A percentile compares a stretch with the other conserved stretches of the same genome.
phyloP scores from a whole-genome alignment of 1,140 invertebrate genomes.

The Paraescarpia echinospica region DNA sequence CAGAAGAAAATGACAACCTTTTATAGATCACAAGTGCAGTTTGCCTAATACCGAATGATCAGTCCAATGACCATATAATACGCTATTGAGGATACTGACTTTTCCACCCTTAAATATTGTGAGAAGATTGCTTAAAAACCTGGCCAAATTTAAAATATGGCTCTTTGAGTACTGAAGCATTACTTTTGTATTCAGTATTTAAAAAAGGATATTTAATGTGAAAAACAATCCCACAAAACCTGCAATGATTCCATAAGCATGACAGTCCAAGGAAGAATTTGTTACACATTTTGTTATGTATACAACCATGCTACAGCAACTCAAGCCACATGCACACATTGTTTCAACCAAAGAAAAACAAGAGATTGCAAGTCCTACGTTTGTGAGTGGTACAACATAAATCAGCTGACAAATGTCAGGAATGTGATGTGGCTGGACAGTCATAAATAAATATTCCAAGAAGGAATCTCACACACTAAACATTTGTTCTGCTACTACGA shows the following conservation, averaged over 20 bases:
- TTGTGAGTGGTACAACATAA: background rate
- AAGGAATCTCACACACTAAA: background rate
- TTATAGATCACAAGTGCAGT: background rate
- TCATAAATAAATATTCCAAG: background rate
- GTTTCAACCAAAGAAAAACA: background rate
- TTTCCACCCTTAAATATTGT: background rate
- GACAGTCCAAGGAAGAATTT: background rate
- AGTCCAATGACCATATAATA: background rate
- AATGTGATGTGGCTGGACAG: background rate
- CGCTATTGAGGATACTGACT: background rate
- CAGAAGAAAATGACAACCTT: background rate
- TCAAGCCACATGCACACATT: too few relatives aligned
- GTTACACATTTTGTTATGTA: too few relatives aligned
- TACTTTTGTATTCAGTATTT: background rate
- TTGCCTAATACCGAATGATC: background rate
- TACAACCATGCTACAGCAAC: too few relatives aligned
- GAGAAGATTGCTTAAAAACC: background rate
- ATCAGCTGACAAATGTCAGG: background rate
- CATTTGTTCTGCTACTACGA: too few relatives aligned
- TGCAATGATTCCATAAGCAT: background rate
- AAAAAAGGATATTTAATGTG: background rate
- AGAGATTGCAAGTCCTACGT: background rate
- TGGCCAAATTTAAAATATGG: background rate
- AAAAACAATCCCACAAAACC: background rate
- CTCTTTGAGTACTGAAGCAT: background rate